Evolutionary conservation across 2,113 vertebrate species (phyloP).

Genomic region (Rhinolophus ferrumequinum): DNA sequence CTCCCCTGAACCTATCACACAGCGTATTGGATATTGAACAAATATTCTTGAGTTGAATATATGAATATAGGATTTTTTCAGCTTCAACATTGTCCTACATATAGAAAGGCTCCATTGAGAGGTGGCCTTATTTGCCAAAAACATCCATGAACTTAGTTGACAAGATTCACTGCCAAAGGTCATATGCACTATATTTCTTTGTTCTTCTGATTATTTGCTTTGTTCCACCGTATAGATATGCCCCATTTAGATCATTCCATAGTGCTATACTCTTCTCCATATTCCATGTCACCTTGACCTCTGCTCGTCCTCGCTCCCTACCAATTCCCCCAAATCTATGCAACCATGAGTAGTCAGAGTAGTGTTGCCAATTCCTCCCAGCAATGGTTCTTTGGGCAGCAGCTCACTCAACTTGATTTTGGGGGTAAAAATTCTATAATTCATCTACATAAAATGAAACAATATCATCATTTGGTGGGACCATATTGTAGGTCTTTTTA

Average conservation of each 20-base stretch:
- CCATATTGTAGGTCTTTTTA: background rate
- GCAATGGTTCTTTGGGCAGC: background rate
- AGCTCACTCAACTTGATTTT: background rate
- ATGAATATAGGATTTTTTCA: background rate
- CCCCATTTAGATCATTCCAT: too few relatives aligned
- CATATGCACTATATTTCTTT: background rate
- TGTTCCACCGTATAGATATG: rapidly evolving
- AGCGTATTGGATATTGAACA: background rate
- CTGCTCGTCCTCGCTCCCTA: background rate
- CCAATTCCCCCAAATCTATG: background rate
- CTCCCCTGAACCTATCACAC: rapidly evolving
- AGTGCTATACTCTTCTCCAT: background rate
- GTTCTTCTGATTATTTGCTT: background rate
- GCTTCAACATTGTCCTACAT: background rate
- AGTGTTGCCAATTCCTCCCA: background rate
- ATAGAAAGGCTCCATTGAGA: background rate
- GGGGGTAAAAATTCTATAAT: background rate
- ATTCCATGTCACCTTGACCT: background rate
- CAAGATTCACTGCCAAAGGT: background rate
- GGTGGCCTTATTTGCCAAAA: background rate
- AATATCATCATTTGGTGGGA: background rate
- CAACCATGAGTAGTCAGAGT: background rate
- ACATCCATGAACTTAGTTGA: background rate
- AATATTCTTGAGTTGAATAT: background rate
- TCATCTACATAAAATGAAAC: background rate